Evolutionary conservation across 2,888 invertebrate genomes (phyloP).

Genomic region (Dastarcus helophoroides): DNA sequence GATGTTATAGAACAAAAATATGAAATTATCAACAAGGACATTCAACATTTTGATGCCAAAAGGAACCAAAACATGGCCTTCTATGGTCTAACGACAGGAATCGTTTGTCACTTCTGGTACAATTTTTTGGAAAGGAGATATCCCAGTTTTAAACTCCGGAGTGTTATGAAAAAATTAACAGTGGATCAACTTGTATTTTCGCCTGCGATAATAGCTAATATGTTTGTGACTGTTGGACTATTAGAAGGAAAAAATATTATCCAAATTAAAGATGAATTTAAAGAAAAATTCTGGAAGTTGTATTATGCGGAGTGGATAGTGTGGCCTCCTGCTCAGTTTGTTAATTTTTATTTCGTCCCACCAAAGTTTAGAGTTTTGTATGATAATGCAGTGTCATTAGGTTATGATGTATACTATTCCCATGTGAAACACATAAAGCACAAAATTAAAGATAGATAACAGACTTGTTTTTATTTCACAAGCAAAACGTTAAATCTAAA

Average conservation of each 20-base stretch:
- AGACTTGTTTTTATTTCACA: constrained; percentile 10
- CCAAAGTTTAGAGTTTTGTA: constrained; percentile 74
- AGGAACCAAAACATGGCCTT: constrained; percentile 67
- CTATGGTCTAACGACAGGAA: constrained; percentile 66
- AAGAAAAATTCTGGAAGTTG: constrained; percentile 61
- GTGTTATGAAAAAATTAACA: constrained; percentile 65
- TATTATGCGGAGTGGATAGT: constrained; percentile 83
- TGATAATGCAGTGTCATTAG: constrained; percentile 70
- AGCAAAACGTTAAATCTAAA: no score
- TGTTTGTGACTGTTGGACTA: constrained; percentile 55
- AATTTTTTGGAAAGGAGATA: constrained; percentile 57
- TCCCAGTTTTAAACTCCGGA: constrained; percentile 45
- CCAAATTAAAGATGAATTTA: constrained; percentile 56
- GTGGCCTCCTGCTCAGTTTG: constrained; percentile 85
- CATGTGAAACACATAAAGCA: constrained; percentile 5
- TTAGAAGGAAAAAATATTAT: constrained; percentile 52
- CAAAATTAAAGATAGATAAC: not conserved
- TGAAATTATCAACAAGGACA: constrained; percentile 49
- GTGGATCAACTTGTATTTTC: constrained; percentile 78
- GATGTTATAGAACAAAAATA: constrained; percentile 73
- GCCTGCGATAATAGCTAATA: constrained; percentile 64
- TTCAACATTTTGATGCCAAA: constrained; percentile 43
- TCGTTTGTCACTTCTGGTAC: constrained; percentile 83
- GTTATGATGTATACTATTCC: constrained; percentile 10
- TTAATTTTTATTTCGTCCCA: constrained; percentile 86